These are phyloP conservation scores for Sardina pilchardus DNA, from an alignment of 2,113 vertebrate genomes.

Conservation along the genomic window DNA sequence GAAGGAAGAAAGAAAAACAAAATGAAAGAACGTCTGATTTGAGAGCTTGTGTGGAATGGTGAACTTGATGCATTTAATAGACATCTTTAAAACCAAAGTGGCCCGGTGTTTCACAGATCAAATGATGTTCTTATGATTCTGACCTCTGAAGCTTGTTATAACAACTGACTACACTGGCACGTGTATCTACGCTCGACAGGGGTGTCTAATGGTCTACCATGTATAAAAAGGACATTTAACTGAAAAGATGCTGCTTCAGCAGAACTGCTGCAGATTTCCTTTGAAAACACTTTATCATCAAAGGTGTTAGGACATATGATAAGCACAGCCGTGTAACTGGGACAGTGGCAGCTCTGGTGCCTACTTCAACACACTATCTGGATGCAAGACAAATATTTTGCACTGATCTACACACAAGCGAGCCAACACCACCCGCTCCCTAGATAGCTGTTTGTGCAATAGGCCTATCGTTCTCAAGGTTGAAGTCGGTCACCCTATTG, in stretches of 20 bases:
- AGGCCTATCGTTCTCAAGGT: neutral
- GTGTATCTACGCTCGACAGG: neutral
- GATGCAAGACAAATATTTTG: slow-evolving; percentile 17
- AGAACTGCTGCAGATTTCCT: neutral
- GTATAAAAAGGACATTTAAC: neutral
- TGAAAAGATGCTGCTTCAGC: neutral
- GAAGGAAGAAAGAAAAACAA: neutral
- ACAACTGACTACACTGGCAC: neutral
- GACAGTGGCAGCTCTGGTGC: neutral
- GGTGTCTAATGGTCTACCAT: neutral
- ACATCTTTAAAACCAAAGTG: neutral
- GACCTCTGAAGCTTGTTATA: neutral
- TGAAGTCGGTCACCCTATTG: neutral
- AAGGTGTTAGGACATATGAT: neutral
- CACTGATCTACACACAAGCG: neutral
- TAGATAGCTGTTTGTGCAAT: neutral
- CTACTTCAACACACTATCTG: neutral
- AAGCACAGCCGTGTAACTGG: neutral
- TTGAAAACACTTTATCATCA: neutral
- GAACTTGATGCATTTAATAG: no score
- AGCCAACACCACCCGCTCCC: neutral
- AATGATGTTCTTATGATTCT: neutral
- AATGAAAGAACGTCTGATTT: neutral
- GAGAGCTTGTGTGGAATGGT: no score
- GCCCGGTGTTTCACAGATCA: neutral